Evolutionary conservation across 2,888 invertebrate species (phyloP).

Genomic region (Drosophila parthenogenetica): DNA sequence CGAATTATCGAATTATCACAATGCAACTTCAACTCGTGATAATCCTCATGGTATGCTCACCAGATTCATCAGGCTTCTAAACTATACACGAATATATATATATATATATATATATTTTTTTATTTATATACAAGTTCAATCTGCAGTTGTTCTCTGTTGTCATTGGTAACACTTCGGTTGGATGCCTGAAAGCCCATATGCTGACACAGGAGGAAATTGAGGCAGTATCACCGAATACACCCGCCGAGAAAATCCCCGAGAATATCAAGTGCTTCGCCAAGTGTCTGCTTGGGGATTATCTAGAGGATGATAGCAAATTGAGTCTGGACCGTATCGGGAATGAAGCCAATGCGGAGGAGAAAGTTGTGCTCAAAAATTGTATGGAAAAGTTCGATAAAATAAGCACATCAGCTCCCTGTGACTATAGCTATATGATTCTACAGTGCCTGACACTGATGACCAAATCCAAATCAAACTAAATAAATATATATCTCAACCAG

Average conservation of each 20-base stretch:
- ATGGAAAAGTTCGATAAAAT: slow-evolving; percentile 1
- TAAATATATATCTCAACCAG: background rate
- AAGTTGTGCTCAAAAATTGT: slow-evolving; percentile 7
- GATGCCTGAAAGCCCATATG: slow-evolving; percentile 26
- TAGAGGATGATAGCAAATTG: slow-evolving; percentile 24
- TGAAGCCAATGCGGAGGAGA: slow-evolving; percentile 27
- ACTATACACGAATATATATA: background rate
- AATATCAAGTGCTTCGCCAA: slow-evolving; percentile 41
- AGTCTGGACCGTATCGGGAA: slow-evolving; percentile 19
- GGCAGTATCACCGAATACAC: slow-evolving; percentile 12
- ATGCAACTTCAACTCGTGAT: slow-evolving; percentile 24
- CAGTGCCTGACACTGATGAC: slow-evolving; percentile 31
- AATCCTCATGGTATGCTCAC: slow-evolving; percentile 6
- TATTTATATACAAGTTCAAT: background rate
- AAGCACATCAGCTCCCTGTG: slow-evolving; percentile 20
- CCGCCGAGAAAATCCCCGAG: slow-evolving; percentile 3
- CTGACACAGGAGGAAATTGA: slow-evolving; percentile 23
- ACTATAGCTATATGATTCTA: slow-evolving; percentile 29
- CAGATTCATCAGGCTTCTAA: background rate
- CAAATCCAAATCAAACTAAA: background rate
- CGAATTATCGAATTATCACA: background rate
- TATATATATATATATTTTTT: background rate
- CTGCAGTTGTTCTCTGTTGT: slow-evolving; percentile 1
- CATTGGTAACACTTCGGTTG: slow-evolving; percentile 1
- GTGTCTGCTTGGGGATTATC: slow-evolving; percentile 30